Evolutionary conservation across 2,113 vertebrate genomes (phyloP), one percentile per base, ranked within the genome.

Genomic region (rabbit (Oryctolagus cuniculus)): DNA sequence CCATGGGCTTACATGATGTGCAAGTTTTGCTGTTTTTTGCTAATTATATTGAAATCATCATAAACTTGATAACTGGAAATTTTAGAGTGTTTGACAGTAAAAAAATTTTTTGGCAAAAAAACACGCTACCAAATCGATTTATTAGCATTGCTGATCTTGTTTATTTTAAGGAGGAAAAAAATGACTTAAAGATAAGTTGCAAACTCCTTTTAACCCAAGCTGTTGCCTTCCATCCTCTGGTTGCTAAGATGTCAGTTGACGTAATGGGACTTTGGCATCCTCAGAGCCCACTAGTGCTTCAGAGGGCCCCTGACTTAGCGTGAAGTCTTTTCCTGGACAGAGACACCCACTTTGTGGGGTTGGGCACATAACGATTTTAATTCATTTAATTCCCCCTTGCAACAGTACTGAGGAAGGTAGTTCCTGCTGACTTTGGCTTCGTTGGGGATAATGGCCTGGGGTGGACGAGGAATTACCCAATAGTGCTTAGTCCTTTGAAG

Each of bases 401-500:
- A 29, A 3, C 16, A 12, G 3, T 66, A 29, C 38, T 44, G 12
- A 49, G 12, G 55, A 63, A 24, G 82, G 34, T 5, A 63, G 69
- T 9, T n/a, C 25, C 5, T 0, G 24, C 73, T 44, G 34, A 69
- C 82, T 64, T 29, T 17, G 84, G n/a, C 34, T 61, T 38, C 16
- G 15, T 67, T 25, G 27, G 9, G 38, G 7, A 9, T 82, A 49
- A 36, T 66, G 29, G 12, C 85, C 66, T 44, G 27, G 53, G n/a
- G 58, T 64, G 66, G 77, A 64, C 66, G 51, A 67, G 77, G 51
- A 87, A 64, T 69, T 81, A 83, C 82, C 92, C 86, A 63, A 87
- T 34, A 79, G 72, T 66, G 53, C 6, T 78, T 67, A 61, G 88
- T 93, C 72, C 86, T 93, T 80, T 80, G 73, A 61, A 77, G 90